A percentile compares a stretch with the other conserved stretches of the same genome.
These are phyloP conservation scores for Notolabrus celidotus DNA, from an alignment of 2,797 vertebrate species.

Conservation along the genomic window DNA sequence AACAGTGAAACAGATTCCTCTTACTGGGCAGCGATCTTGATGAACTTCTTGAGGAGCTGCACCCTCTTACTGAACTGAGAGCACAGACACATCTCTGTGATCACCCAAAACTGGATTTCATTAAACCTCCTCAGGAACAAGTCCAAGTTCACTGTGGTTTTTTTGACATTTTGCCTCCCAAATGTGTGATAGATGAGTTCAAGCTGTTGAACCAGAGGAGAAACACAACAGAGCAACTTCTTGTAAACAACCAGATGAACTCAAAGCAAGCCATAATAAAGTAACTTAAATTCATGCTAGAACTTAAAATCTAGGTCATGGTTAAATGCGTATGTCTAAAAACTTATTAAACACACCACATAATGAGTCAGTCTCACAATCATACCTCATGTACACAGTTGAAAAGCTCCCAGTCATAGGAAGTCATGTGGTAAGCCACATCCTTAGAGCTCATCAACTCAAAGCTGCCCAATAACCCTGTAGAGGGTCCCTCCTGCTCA, in stretches of 20 bases:
- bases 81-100: slow-evolving; percentile 96
- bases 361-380: slow-evolving; percentile 2
- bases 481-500: slow-evolving; percentile 94
- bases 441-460: slow-evolving; percentile 99
- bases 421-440: slow-evolving; percentile 95
- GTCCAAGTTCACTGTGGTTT: slow-evolving; percentile 97
- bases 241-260: background rate
- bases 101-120: slow-evolving; percentile 99
- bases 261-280: background rate
- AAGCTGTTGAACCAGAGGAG: slow-evolving; percentile 82
- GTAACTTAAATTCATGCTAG: background rate
- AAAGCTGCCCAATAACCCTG: slow-evolving; percentile 90
- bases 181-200: slow-evolving; percentile 98
- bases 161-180: slow-evolving; percentile 94
- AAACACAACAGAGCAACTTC: slow-evolving; percentile 1
- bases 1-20: slow-evolving; percentile 63
- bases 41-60: slow-evolving; percentile 98
- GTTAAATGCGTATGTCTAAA: too few species aligned
- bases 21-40: slow-evolving; percentile 99
- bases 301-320: too few species aligned
- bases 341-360: background rate
- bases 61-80: slow-evolving; percentile 96
- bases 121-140: slow-evolving; percentile 98
- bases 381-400: slow-evolving; percentile 96
- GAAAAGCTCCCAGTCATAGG: slow-evolving; percentile 99